Evolutionary conservation across 2,113 vertebrate species (phyloP).

Genomic region (Scophthalmus maximus): DNA sequence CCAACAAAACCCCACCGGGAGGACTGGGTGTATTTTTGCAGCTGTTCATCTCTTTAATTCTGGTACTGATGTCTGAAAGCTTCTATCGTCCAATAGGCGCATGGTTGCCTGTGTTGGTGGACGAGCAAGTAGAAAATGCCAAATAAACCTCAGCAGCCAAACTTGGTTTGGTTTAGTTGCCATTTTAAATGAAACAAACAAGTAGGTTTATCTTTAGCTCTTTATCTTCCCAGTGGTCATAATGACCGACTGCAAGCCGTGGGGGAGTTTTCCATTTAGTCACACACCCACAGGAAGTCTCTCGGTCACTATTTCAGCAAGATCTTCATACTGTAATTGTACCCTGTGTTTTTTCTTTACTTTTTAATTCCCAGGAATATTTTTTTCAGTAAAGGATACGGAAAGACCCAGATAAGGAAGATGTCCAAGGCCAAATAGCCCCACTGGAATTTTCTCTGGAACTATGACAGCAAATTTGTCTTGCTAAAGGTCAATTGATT

Average conservation of each 20-base stretch:
- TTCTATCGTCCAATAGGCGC: no score
- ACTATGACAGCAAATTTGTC: conserved; percentile 13
- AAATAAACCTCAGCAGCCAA: neutral
- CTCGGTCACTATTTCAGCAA: neutral
- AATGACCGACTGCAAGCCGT: conserved; percentile 27
- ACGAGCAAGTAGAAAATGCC: no score
- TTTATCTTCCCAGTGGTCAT: neutral
- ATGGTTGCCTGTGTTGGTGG: no score
- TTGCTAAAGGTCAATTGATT: conserved; percentile 22
- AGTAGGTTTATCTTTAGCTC: neutral
- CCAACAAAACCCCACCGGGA: neutral
- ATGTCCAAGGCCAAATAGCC: conserved; percentile 49
- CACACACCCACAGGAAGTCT: conserved; percentile 46
- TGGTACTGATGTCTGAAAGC: neutral
- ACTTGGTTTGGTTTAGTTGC: neutral
- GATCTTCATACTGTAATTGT: conserved; percentile 11
- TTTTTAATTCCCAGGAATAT: conserved; percentile 14
- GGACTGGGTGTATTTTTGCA: conserved; percentile 1
- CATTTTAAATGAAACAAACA: neutral
- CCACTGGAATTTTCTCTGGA: conserved; percentile 50
- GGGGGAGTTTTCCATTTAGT: conserved; percentile 20
- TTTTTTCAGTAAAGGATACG: conserved; percentile 24
- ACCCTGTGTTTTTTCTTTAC: conserved; percentile 11
- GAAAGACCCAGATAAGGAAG: conserved; percentile 37
- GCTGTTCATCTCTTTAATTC: neutral